Evolutionary conservation across 2,797 vertebrate genomes (phyloP).

Genomic region (Alca torda): DNA sequence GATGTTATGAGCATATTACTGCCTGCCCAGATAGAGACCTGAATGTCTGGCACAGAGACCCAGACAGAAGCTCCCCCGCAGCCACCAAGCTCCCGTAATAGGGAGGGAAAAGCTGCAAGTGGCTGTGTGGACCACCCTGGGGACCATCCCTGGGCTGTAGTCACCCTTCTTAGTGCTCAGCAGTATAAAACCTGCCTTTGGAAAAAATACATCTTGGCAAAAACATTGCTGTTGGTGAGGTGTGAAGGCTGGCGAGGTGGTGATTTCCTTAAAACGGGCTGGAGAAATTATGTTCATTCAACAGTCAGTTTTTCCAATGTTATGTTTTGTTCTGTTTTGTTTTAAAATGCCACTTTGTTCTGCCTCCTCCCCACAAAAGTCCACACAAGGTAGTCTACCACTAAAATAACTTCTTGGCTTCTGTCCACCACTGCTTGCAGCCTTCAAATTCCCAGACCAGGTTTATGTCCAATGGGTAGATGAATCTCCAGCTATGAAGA

Average conservation of each 20-base stretch:
- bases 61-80: background rate
- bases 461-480: background rate
- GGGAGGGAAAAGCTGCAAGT: background rate
- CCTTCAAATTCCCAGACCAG: background rate
- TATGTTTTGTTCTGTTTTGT: background rate
- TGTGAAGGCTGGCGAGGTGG: background rate
- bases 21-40: background rate
- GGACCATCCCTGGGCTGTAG: background rate
- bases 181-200: background rate
- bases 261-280: background rate
- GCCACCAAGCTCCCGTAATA: rapidly evolving
- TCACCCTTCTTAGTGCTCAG: background rate
- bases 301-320: background rate
- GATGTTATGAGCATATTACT: rapidly evolving
- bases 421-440: background rate
- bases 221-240: background rate
- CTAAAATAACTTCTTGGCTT: background rate
- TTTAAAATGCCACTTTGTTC: background rate
- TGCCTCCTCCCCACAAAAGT: background rate
- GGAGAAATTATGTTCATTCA: background rate
- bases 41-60: background rate
- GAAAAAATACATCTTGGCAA: background rate
- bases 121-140: background rate
- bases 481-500: background rate
- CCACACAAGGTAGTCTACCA: background rate